A percentile compares a stretch with the other conserved stretches of the same genome.
Conservation (phyloP, 2,797 vertebrate species). For the Megaceryle alcyon region DNA sequence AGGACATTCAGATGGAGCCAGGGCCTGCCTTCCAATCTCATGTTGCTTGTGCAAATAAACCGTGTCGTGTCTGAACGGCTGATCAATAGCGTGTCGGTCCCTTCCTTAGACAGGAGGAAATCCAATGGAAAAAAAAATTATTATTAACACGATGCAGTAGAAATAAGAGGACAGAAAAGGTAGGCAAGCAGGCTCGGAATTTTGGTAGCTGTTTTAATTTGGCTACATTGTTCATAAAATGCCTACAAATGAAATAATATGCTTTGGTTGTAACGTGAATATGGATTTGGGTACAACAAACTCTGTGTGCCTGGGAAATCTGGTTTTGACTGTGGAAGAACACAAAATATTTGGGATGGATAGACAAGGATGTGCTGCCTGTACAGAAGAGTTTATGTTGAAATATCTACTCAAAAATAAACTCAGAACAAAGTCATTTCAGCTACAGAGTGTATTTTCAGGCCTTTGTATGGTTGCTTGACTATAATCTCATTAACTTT, state of each 20-base stretch:
- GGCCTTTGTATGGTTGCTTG: background rate
- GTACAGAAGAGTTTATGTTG: background rate
- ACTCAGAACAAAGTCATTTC: background rate
- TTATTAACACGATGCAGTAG: background rate
- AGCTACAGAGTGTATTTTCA: background rate
- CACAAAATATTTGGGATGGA: background rate
- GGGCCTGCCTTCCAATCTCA: background rate
- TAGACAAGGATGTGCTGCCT: background rate
- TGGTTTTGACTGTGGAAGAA: background rate
- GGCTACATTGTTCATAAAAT: background rate
- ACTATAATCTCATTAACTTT: background rate
- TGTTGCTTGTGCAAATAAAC: background rate
- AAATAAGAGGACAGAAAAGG: background rate
- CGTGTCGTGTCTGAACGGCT: background rate
- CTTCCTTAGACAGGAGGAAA: constrained; percentile 14
- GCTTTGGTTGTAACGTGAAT: background rate
- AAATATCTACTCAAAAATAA: background rate
- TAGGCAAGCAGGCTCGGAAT: background rate
- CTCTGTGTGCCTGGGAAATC: background rate
- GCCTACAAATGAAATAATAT: background rate
- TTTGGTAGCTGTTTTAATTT: constrained; percentile 6
- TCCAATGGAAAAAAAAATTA: background rate
- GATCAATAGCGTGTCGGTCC: background rate
- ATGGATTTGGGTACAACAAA: background rate
- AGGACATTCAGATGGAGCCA: background rate